These are phyloP conservation scores for Temnothorax ravouxi DNA, from an alignment of 2,888 invertebrate genomes.

Conservation along the genomic window DNA sequence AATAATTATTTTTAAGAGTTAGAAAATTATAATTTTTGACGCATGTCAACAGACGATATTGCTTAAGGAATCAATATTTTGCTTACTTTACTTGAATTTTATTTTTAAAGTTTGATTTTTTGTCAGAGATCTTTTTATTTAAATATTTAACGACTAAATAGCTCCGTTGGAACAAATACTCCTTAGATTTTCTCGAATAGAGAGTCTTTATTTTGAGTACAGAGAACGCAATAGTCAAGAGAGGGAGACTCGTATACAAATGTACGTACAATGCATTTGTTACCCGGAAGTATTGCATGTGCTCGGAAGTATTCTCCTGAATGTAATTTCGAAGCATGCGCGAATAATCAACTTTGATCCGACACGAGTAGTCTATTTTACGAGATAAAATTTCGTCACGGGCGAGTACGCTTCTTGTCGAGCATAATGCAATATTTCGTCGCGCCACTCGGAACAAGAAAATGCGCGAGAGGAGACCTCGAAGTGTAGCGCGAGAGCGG, in stretches of 20 bases:
- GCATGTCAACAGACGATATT: not conserved
- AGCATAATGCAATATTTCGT: slow-evolving; percentile 44
- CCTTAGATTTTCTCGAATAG: not conserved
- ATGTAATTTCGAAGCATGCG: slow-evolving; percentile 38
- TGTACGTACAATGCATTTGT: slow-evolving; percentile 4
- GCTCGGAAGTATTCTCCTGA: slow-evolving; percentile 13
- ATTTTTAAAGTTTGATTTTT: not conserved
- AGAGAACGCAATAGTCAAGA: not conserved
- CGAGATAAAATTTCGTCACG: slow-evolving; percentile 51
- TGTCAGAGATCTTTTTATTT: not conserved
- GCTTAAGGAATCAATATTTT: not conserved
- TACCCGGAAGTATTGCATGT: slow-evolving; percentile 10
- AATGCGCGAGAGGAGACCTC: slow-evolving; percentile 16
- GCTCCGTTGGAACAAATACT: not conserved
- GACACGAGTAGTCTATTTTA: slow-evolving; percentile 32
- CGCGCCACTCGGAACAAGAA: slow-evolving; percentile 22
- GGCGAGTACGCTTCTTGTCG: slow-evolving; percentile 25
- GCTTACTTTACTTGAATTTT: not conserved
- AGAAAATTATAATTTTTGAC: not conserved
- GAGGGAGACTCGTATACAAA: not conserved
- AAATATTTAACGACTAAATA: slow-evolving; percentile 4
- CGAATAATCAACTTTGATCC: slow-evolving; percentile 54
- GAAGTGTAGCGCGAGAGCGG: slow-evolving; percentile 22
- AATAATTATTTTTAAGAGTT: not conserved
- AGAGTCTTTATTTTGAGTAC: not conserved